phyloP scores from a whole-genome alignment of 2,888 invertebrate genomes.

The Melipona bicolor region DNA sequence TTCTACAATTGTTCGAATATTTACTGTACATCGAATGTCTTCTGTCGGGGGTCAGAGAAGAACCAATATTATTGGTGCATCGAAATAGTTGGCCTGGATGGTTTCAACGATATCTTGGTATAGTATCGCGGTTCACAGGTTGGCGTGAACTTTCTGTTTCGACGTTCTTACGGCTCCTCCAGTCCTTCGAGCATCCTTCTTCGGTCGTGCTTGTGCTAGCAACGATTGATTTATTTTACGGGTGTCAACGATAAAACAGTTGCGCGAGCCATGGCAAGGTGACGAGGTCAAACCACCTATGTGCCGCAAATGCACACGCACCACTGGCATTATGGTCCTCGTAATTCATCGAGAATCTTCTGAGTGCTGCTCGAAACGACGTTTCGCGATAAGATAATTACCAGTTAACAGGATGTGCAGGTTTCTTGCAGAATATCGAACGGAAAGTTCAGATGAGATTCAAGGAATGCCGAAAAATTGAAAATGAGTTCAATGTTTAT shows the following conservation, averaged over 20 bases:
- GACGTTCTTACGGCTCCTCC: conserved; percentile 17
- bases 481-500: not conserved
- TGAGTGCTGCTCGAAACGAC: conserved; percentile 21
- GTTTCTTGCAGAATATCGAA: conserved; percentile 8
- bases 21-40: not conserved
- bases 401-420: conserved; percentile 52
- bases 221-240: conserved; percentile 58
- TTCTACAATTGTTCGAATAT: not conserved
- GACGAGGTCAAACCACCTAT: conserved; percentile 49
- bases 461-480: not conserved
- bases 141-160: conserved; percentile 40
- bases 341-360: conserved; percentile 47
- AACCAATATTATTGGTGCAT: not conserved
- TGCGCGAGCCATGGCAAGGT: conserved; percentile 20
- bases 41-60: not conserved
- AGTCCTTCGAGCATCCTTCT: conserved; percentile 52
- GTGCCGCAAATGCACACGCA: conserved; percentile 24
- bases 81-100: conserved; percentile 1
- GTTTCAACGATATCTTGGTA: conserved; percentile 5
- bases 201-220: conserved; percentile 17
- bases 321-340: conserved; percentile 32
- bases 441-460: conserved; percentile 22
- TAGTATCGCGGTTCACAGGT: not conserved
- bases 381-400: conserved; percentile 60
- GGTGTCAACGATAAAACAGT: conserved; percentile 35